Percentiles rank a stretch among this genome's conserved stretches.
phyloP scores from a whole-genome alignment of 1,140 invertebrate species.

The Calliopsis andreniformis region DNA sequence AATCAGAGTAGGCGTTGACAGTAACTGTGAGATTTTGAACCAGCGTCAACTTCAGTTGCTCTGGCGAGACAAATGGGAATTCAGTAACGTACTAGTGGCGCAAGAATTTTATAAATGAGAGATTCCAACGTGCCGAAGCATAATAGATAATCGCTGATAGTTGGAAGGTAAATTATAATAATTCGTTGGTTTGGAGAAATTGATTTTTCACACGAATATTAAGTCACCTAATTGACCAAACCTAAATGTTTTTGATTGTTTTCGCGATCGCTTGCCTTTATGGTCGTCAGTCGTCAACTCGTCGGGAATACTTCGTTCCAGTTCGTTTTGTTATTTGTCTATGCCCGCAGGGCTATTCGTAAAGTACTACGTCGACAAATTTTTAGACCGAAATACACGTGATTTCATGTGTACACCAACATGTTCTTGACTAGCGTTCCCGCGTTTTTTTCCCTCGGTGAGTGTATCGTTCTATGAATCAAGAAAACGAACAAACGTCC shows the following conservation, averaged over 20 bases:
- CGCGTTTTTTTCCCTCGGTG: conserved; percentile 54
- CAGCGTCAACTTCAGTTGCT: conserved; percentile 68
- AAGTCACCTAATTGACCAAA: neutral
- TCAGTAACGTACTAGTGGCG: conserved; percentile 44
- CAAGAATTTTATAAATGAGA: conserved; percentile 56
- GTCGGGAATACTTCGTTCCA: neutral
- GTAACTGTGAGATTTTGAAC: conserved; percentile 71
- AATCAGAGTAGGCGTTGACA: conserved; percentile 50
- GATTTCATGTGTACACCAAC: neutral
- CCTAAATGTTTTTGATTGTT: conserved; percentile 28
- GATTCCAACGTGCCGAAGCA: conserved; percentile 14
- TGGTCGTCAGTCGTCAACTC: neutral
- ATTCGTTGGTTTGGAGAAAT: neutral
- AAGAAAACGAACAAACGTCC: neutral
- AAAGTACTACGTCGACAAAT: neutral
- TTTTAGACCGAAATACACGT: neutral
- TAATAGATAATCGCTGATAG: conserved; percentile 12
- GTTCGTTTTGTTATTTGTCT: neutral
- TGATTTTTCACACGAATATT: neutral
- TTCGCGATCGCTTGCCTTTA: conserved; percentile 16
- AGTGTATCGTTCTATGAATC: conserved; percentile 6
- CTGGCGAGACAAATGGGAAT: conserved; percentile 37
- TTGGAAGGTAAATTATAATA: conserved; percentile 35
- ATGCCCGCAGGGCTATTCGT: accelerated
- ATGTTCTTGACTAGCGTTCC: conserved; percentile 29